Conservation (phyloP, 2,797 vertebrate genomes). For the Protonibea diacanthus region DNA sequence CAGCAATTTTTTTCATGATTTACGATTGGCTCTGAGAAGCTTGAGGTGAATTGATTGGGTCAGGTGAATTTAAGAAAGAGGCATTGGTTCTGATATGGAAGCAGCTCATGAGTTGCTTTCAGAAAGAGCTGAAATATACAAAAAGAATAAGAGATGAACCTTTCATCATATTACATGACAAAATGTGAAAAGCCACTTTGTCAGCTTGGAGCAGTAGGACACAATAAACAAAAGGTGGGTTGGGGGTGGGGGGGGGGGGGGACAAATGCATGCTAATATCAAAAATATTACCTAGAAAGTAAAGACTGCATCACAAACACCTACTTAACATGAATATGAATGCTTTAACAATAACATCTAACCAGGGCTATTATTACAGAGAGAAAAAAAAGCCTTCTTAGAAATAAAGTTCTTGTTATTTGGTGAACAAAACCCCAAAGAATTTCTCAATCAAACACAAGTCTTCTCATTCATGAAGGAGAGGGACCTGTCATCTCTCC, state of each 20-base stretch:
- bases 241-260: no score
- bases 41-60: slow-evolving; percentile 80
- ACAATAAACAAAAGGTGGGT: slow-evolving; percentile 55
- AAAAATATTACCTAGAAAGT: slow-evolving; percentile 19
- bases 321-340: slow-evolving; percentile 40
- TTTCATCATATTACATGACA: slow-evolving; percentile 33
- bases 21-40: slow-evolving; percentile 69
- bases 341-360: slow-evolving; percentile 40
- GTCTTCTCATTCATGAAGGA: slow-evolving; percentile 52
- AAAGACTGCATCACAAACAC: slow-evolving; percentile 27
- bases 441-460: slow-evolving; percentile 67
- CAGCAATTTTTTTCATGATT: slow-evolving; percentile 79
- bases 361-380: slow-evolving; percentile 53
- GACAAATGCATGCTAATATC: neutral
- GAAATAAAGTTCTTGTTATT: slow-evolving; percentile 47
- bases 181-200: slow-evolving; percentile 22
- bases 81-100: slow-evolving; percentile 47
- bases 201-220: slow-evolving; percentile 14
- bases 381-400: slow-evolving; percentile 22
- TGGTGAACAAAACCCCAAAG: slow-evolving; percentile 53
- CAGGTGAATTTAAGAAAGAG: slow-evolving; percentile 71
- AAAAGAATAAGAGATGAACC: slow-evolving; percentile 31
- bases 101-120: slow-evolving; percentile 47
- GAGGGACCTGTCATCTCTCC: slow-evolving; percentile 55
- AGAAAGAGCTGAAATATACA: slow-evolving; percentile 45